Evolutionary conservation across 2,797 vertebrate genomes (phyloP), one percentile per base, ranked within the genome.

Genomic region (Phalloptychus januarius): DNA sequence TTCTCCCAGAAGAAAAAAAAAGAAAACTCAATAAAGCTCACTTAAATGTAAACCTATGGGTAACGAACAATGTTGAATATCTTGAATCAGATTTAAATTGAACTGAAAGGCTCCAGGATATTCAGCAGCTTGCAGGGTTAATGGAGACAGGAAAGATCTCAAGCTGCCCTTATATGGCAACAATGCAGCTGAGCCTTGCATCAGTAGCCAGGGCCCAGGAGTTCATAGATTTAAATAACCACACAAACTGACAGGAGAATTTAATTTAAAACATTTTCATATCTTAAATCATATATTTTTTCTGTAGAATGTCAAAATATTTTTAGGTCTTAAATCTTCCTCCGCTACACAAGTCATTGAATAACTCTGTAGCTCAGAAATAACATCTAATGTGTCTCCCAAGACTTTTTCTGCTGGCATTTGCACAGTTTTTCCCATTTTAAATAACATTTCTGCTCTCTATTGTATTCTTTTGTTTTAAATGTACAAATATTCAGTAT

Each of bases 101-200:
- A 56, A 61, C 12, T 72, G 36, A 54, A 78, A 63, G 13, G 13
- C n/a, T 75, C 48, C 18, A 23, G 69, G 78, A 78, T 61, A 74
- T 54, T 79, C 83, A 85, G 61, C 83, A 71, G 69, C 82, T 83
- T 74, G 69, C 40, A 52, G 74, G 40, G 58, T 72, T 85, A 85
- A 80, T 79, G 76, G 73, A 91, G 81, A 73, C 80, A 74, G 88
- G 82, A 77, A 79, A 87, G 82, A 87, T 88, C 81, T 87, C 82
- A 72, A 84, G 83, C 90, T 92, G 80, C 95, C 95, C 95, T 95
- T 95, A 45, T 95, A 95, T 91, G 95, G 95, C 82, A 94, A 93
- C 92, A 89, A 77, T 72, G 65, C 81, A 75, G 88, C 84, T 36
- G 85, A 85, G 85, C 74, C 67, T 56, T 73, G 82, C 86, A 79